phyloP scores from a whole-genome alignment of 2,888 invertebrate species.

The Stenchaetothrips biformis region DNA sequence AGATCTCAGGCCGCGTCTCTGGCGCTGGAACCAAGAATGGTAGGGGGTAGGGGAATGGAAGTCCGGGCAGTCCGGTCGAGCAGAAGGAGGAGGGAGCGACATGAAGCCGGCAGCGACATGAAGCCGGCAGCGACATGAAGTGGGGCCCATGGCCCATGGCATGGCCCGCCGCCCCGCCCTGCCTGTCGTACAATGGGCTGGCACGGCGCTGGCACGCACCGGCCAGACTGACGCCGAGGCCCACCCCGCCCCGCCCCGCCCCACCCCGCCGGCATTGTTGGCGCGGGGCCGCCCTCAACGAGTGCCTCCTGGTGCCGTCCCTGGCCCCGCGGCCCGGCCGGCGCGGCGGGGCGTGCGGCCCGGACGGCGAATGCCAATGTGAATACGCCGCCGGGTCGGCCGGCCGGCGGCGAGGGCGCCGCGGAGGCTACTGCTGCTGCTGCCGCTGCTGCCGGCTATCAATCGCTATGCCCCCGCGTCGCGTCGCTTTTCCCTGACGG shows the following conservation, averaged over 20 bases:
- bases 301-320: background rate
- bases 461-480: background rate
- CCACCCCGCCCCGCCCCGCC: background rate
- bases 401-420: background rate
- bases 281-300: background rate
- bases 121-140: background rate
- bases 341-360: background rate
- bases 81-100: no score
- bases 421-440: background rate
- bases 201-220: background rate
- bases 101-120: background rate
- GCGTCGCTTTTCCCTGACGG: background rate
- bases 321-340: background rate
- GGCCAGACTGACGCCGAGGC: background rate
- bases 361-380: no score
- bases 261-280: background rate
- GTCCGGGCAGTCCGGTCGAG: no score
- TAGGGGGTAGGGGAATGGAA: no score
- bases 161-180: background rate
- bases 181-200: background rate
- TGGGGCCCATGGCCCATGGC: background rate
- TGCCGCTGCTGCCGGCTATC: background rate
- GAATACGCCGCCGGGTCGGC: background rate
- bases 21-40: no score
- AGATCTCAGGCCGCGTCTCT: no score